Evolutionary conservation across 1,140 invertebrate genomes (phyloP).

Genomic region (Leptonema lineaticorne): DNA sequence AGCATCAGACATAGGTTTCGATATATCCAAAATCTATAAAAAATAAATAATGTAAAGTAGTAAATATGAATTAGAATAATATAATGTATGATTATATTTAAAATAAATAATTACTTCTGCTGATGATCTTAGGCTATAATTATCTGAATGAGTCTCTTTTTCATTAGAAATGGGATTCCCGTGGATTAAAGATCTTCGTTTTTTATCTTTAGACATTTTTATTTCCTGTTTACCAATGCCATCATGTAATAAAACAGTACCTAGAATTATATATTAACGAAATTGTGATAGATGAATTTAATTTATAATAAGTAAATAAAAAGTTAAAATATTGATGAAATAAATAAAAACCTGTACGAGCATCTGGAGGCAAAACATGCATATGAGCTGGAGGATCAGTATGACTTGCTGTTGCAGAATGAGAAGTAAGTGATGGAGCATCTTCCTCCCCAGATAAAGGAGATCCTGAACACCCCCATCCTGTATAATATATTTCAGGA

Average conservation of each 20-base stretch:
- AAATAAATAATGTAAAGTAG: background rate
- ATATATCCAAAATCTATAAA: conserved; percentile 54
- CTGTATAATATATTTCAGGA: conserved; percentile 55
- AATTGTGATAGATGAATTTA: background rate
- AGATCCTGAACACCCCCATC: conserved; percentile 48
- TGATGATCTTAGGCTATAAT: conserved; percentile 54
- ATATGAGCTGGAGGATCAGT: conserved; percentile 30
- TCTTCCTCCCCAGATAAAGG: conserved; percentile 39
- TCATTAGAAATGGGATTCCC: conserved; percentile 46
- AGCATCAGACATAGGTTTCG: conserved; percentile 56
- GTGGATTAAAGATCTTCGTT: conserved; percentile 45
- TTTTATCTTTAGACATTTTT: conserved; percentile 46
- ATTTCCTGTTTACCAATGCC: conserved; percentile 39
- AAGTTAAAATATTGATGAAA: background rate
- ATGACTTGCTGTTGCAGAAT: conserved; percentile 36
- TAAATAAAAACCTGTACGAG: conserved; percentile 13
- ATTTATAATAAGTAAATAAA: background rate
- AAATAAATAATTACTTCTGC: conserved; percentile 47
- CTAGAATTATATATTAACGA: conserved; percentile 3
- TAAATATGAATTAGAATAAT: background rate
- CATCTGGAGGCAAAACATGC: conserved; percentile 24
- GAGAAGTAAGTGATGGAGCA: conserved; percentile 38
- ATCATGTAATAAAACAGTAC: conserved; percentile 22
- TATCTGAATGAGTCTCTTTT: conserved; percentile 53
- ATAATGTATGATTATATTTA: background rate